Base-by-base conservation (phyloP, 2,113 vertebrate species). In the Gobiocypris rarus region DNA sequence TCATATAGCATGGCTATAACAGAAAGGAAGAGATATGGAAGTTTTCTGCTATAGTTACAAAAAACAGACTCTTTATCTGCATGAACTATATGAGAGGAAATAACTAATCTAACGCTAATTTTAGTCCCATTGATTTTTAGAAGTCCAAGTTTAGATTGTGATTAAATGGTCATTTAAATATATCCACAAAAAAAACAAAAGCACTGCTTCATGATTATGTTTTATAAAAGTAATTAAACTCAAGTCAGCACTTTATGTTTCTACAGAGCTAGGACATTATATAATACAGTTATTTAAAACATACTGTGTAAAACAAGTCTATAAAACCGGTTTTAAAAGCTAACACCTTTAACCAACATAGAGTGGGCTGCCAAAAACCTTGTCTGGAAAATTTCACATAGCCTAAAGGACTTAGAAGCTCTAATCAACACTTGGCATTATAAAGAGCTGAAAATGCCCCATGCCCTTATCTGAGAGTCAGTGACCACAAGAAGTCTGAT, bases 291-390 rank as follows among this genome's bases (percentile, higher is more conserved):
- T 22, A 41, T 9, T 5, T 41, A 22, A 69, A 38, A 34, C 17
- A 69, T 69, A 38, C 65, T 69, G 10, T 73, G 41, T 24, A 48
- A 74, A 73, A 74, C 24, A 61, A 74, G 77, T 87, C 83, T 43
- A 88, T 50, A 26, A 74, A 74, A 48, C 13, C 3, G 13, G 19
- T 17, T 48, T 70, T 74, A 50, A 75, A 52, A 17, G 71, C 10
- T 31, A 52, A 50, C 71, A 75, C 45, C 24, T 48, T 74, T 74
- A 14, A 50, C 7, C 3, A 74, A 43, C 71, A 63, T 6, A 75
- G 8, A 50, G 45, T 19, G 4, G 15, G 45, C 24, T 52, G 24
- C n/a, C 24, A 75, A 75, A 67, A 75, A 48, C 24, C 19, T 70
- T 71, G 22, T 7, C 69, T 71, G 69, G 69, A 71, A 71, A 45